Percentiles rank a stretch among this genome's conserved stretches.
Evolutionary conservation across 2,797 vertebrate genomes (phyloP).

Genomic region (Scarus forsteni): DNA sequence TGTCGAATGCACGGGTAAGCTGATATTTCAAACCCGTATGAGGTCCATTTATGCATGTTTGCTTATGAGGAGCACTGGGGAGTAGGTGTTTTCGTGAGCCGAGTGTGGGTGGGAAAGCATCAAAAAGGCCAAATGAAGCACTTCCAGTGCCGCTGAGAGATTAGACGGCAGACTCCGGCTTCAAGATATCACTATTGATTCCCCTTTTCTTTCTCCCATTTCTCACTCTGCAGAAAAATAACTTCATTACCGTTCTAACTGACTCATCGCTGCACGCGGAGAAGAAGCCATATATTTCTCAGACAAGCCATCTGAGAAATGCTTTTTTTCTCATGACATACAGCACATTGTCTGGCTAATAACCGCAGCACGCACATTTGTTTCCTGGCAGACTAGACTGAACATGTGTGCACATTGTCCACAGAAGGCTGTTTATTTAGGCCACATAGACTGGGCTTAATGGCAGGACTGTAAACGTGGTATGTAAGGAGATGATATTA

Average conservation of each 20-base stretch:
- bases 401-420: slow-evolving; percentile 4
- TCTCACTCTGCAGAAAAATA: slow-evolving; percentile 84
- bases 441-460: slow-evolving; percentile 1
- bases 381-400: slow-evolving; percentile 26
- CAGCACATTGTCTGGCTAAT: slow-evolving; percentile 61
- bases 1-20: slow-evolving; percentile 49
- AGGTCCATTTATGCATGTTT: slow-evolving; percentile 76
- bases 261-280: slow-evolving; percentile 76
- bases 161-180: slow-evolving; percentile 82
- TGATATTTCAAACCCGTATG: slow-evolving; percentile 62
- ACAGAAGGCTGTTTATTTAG: slow-evolving; percentile 21
- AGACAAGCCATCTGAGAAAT: slow-evolving; percentile 78
- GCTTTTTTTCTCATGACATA: slow-evolving; percentile 67
- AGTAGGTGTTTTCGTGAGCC: slow-evolving; percentile 74
- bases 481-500: no score
- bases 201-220: slow-evolving; percentile 80
- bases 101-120: slow-evolving; percentile 78
- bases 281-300: slow-evolving; percentile 80
- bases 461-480: background rate
- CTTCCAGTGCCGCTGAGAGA: slow-evolving; percentile 84
- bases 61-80: slow-evolving; percentile 71
- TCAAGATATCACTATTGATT: slow-evolving; percentile 87
- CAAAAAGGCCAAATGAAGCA: slow-evolving; percentile 86
- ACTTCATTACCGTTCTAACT: slow-evolving; percentile 84
- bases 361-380: slow-evolving; percentile 52